Percentiles rank a stretch among this genome's conserved stretches.
Conservation (phyloP, 1,140 invertebrate genomes). For the Neodiprion lecontei region DNA sequence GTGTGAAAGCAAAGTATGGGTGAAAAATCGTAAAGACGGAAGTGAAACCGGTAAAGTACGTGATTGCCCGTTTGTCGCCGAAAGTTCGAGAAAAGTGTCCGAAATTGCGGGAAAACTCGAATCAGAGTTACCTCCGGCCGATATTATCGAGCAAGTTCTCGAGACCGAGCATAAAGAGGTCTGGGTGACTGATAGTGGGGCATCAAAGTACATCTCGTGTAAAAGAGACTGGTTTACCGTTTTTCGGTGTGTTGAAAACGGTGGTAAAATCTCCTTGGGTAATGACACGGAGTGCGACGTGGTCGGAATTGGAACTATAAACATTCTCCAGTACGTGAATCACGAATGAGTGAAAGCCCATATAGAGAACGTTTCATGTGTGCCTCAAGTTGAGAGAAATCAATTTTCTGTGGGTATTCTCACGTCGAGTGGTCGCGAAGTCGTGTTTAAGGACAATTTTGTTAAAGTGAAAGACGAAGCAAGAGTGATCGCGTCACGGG, state of each 20-base stretch:
- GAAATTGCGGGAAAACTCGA: not conserved
- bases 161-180: not conserved
- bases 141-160: not conserved
- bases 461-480: conserved; percentile 22
- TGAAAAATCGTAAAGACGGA: conserved; percentile 6
- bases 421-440: conserved; percentile 23
- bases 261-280: not conserved
- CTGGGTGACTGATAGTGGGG: not conserved
- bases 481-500: conserved; percentile 25
- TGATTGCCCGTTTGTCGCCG: conserved; percentile 12
- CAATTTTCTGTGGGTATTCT: conserved; percentile 27
- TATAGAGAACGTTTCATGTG: conserved; percentile 21
- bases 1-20: not conserved
- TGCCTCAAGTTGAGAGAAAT: conserved; percentile 21
- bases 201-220: not conserved
- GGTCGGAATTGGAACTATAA: conserved; percentile 10
- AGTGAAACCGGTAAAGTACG: not conserved
- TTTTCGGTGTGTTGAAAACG: not conserved
- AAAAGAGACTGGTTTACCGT: not conserved
- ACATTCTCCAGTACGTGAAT: conserved; percentile 6
- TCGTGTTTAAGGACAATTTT: conserved; percentile 20
- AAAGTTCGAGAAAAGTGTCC: too few species aligned
- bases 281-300: conserved; percentile 10
- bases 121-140: conserved; percentile 11
- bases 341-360: not conserved